Evolutionary conservation across 2,888 invertebrate species (phyloP), one percentile per base, ranked within the genome.

Genomic region (Sclerodermus sp.): DNA sequence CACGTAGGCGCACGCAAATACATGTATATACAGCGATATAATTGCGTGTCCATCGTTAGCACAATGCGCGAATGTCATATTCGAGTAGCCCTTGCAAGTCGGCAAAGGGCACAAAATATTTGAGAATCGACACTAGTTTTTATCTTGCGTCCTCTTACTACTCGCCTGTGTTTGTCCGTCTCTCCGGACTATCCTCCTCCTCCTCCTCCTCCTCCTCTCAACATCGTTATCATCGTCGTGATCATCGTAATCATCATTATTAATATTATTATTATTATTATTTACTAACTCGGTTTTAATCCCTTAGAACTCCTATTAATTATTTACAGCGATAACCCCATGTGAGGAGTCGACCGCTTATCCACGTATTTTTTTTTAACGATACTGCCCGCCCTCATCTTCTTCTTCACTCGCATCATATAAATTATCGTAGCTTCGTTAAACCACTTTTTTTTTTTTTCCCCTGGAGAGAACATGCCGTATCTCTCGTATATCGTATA

Each of bases 11-110:
- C 56, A 62, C 62, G 58, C 57, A 62, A 45, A 51, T 61, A 67
- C 62, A 66, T 58, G 62, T 62, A 64, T 62, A 63, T 58, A 64
- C 62, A 57, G 52, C 48, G 42, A 62, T 62, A 63, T 67, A 64
- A 58, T 51, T 66, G 57, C 61, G 63, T 64, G 55, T 42, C 32
- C 46, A 50, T 52, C 54, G 49, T 57, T 51, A 50, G 53, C 52
- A 52, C 49, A 45, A 48, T 52, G 50, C 23, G 23, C 23, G 23
- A 30, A 49, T 38, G 13, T 42, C 29, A 32, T 37, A 14, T 34
- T 14, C 10, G n/a, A 17, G 32, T 38, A 14, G 4, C 6, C 34
- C 34, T 12, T 13, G 34, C 34, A 34, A 34, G 23, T 23, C 23
- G 23, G 23, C 23, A 23, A 23, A 23, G 23, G 23, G 23, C 23